phyloP scores from a whole-genome alignment of 2,888 invertebrate genomes.

The Marasmarcha lunaedactyla region DNA sequence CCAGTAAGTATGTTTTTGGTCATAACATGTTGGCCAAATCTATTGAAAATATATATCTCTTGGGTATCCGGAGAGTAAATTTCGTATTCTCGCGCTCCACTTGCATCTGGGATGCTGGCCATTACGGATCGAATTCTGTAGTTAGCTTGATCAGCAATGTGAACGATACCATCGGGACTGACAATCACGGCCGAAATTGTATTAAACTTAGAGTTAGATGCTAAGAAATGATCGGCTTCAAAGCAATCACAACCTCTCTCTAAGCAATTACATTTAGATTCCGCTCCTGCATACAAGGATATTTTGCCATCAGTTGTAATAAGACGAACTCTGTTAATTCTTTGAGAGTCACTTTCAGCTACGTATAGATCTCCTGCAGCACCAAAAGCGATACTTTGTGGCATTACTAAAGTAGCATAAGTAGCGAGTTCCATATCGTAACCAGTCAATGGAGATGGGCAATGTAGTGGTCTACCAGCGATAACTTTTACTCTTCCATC shows the following conservation, averaged over 20 bases:
- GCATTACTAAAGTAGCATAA: constrained; percentile 91
- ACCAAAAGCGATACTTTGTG: constrained; percentile 94
- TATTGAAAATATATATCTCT: constrained; percentile 92
- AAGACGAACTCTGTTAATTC: constrained; percentile 90
- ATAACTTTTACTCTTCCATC: constrained; percentile 93
- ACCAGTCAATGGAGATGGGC: constrained; percentile 83
- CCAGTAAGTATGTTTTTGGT: constrained; percentile 96
- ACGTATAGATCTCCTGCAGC: constrained; percentile 93
- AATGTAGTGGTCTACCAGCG: constrained; percentile 93
- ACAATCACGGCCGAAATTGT: constrained; percentile 93
- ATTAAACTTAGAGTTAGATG: constrained; percentile 93
- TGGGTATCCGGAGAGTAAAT: constrained; percentile 96
- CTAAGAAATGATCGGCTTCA: constrained; percentile 90
- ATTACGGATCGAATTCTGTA: constrained; percentile 89
- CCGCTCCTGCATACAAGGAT: constrained; percentile 92
- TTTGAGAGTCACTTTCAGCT: constrained; percentile 95
- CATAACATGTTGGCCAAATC: constrained; percentile 94
- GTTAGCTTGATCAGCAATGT: constrained; percentile 95
- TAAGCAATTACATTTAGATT: constrained; percentile 93
- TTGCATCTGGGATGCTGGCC: constrained; percentile 90
- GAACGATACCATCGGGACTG: constrained; percentile 93
- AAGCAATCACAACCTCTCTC: constrained; percentile 93
- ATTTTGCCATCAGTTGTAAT: constrained; percentile 95
- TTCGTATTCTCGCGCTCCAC: constrained; percentile 87
- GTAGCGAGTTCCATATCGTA: constrained; percentile 90